Conservation (phyloP, 2,113 vertebrate species). For the Isurus oxyrinchus region DNA sequence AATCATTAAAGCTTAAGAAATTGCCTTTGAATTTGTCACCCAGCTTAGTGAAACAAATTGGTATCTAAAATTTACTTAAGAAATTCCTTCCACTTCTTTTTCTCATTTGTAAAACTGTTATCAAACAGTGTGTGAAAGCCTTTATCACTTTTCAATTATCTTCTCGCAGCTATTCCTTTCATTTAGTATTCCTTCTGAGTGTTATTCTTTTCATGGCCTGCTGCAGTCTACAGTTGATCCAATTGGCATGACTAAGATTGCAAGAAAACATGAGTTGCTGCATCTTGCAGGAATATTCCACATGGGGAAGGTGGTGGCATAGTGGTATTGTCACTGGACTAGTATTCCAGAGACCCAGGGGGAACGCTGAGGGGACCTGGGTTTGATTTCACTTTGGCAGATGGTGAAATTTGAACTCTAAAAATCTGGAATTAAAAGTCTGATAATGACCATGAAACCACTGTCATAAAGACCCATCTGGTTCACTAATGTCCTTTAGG, state of each 20-base stretch:
- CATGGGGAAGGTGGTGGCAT: too few species aligned
- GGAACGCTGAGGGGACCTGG: too few species aligned
- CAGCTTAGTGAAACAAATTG: neutral
- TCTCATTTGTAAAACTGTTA: neutral
- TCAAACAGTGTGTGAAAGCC: neutral
- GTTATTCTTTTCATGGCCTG: neutral
- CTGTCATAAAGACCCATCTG: too few species aligned
- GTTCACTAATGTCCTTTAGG: too few species aligned
- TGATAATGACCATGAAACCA: too few species aligned
- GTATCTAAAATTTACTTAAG: neutral
- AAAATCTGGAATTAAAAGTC: too few species aligned
- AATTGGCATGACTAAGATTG: neutral
- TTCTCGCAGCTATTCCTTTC: neutral
- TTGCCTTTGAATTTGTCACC: too few species aligned
- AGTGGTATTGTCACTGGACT: too few species aligned
- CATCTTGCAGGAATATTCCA: neutral
- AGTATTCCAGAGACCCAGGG: too few species aligned
- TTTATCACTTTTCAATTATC: neutral
- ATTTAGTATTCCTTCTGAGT: neutral
- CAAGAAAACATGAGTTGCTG: neutral
- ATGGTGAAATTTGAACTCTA: too few species aligned
- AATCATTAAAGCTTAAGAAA: too few species aligned
- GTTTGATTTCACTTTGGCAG: too few species aligned
- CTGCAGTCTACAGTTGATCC: neutral
- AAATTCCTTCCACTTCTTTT: neutral